Conservation (phyloP, 2,797 vertebrate genomes). For the Sebastes alutus region DNA sequence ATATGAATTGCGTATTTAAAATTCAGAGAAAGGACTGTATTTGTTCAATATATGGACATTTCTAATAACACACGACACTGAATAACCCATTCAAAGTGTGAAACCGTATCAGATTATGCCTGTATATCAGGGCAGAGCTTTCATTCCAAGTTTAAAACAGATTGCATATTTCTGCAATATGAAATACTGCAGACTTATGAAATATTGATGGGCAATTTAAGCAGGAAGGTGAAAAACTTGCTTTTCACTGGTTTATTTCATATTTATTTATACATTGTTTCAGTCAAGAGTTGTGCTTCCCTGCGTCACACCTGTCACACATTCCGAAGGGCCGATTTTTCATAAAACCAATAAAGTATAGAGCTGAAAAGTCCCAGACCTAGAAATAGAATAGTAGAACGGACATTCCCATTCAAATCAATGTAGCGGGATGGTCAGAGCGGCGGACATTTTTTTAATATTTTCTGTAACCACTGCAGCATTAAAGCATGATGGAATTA, state of each 20-base stretch:
- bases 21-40: constrained; percentile 11
- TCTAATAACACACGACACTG: constrained; percentile 18
- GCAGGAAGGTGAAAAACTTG: neutral
- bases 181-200: neutral
- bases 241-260: neutral
- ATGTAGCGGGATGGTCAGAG: too few species aligned
- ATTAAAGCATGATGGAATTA: too few species aligned
- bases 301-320: neutral
- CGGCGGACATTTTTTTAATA: too few species aligned
- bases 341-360: neutral
- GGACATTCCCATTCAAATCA: too few species aligned
- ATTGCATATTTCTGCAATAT: neutral
- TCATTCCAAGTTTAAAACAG: neutral
- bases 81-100: constrained; percentile 1
- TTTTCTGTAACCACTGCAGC: too few species aligned
- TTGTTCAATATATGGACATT: constrained; percentile 18
- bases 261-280: constrained; percentile 8
- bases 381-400: neutral
- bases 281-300: neutral
- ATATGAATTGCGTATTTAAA: constrained; percentile 40
- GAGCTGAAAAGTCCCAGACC: neutral
- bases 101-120: neutral
- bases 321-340: neutral
- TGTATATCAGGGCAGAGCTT: neutral
- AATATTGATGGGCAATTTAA: neutral